Evolutionary conservation across 2,888 invertebrate species (phyloP).

Genomic region (Azorinus chamasolen): DNA sequence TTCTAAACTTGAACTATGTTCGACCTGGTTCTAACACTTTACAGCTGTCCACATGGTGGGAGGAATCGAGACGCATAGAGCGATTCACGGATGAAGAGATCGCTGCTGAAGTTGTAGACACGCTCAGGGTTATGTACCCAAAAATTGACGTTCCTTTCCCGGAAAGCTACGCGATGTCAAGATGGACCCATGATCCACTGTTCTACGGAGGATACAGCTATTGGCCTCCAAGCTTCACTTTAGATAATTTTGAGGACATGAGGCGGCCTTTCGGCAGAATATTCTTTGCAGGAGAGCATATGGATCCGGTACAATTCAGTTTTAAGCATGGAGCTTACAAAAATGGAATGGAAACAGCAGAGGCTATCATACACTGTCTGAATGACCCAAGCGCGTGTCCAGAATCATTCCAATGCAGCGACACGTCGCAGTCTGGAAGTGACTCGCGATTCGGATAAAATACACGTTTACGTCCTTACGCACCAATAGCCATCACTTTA

Average conservation of each 20-base stretch:
- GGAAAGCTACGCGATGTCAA: slow-evolving; percentile 23
- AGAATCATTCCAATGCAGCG: too few relatives aligned
- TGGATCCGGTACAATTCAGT: not conserved
- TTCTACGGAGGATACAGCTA: slow-evolving; percentile 45
- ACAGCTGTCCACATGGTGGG: slow-evolving; percentile 27
- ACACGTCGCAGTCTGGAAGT: too few relatives aligned
- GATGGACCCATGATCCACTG: slow-evolving; percentile 42
- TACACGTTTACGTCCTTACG: too few relatives aligned
- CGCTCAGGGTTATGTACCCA: slow-evolving; percentile 41
- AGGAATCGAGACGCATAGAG: slow-evolving; percentile 44
- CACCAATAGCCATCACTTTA: too few relatives aligned
- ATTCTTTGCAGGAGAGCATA: slow-evolving; percentile 61
- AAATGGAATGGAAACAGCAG: not conserved
- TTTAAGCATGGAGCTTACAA: slow-evolving; percentile 3
- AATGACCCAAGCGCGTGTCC: too few relatives aligned
- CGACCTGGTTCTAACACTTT: slow-evolving; percentile 27
- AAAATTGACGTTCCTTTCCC: slow-evolving; percentile 10
- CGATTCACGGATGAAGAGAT: slow-evolving; percentile 23
- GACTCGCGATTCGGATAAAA: too few relatives aligned
- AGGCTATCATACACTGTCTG: not conserved
- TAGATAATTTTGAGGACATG: slow-evolving; percentile 20
- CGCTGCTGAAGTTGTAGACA: slow-evolving; percentile 29
- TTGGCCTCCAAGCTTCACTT: slow-evolving; percentile 46
- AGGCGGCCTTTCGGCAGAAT: slow-evolving; percentile 45
- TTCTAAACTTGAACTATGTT: too few relatives aligned